These are phyloP conservation scores for Drosophila nr. perissopoda DNA, from an alignment of 2,888 invertebrate species.

Conservation along the genomic window DNA sequence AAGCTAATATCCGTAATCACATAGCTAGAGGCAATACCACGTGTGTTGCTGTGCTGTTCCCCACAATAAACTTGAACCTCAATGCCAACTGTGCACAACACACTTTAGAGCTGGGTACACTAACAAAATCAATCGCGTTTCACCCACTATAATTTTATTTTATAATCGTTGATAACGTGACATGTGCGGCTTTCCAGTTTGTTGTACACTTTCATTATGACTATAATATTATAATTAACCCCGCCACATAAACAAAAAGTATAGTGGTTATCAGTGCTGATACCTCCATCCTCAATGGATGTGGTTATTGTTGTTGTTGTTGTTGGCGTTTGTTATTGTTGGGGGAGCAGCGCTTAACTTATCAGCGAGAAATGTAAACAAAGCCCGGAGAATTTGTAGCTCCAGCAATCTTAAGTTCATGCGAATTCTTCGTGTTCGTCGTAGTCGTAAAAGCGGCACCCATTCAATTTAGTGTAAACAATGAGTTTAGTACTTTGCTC, in stretches of 20 bases:
- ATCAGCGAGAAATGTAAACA: constrained; percentile 40
- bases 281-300: constrained; percentile 9
- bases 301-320: background rate
- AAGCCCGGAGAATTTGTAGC: constrained; percentile 17
- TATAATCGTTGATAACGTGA: constrained; percentile 20
- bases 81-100: constrained; percentile 9
- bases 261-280: constrained; percentile 18
- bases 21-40: background rate
- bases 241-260: constrained; percentile 20
- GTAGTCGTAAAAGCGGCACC: constrained; percentile 9
- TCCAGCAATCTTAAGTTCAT: constrained; percentile 34
- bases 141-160: constrained; percentile 8
- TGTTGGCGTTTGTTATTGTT: background rate
- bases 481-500: constrained; percentile 12
- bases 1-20: background rate
- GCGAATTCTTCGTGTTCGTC: background rate
- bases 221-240: constrained; percentile 13
- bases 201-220: constrained; percentile 15
- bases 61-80: constrained; percentile 10
- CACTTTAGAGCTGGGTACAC: background rate
- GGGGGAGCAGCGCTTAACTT: constrained; percentile 8
- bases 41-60: background rate
- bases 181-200: background rate
- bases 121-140: constrained; percentile 16
- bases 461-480: constrained; percentile 23